These are phyloP conservation scores for Myripristis murdjan DNA, from an alignment of 2,797 vertebrate genomes.

Conservation along the genomic window DNA sequence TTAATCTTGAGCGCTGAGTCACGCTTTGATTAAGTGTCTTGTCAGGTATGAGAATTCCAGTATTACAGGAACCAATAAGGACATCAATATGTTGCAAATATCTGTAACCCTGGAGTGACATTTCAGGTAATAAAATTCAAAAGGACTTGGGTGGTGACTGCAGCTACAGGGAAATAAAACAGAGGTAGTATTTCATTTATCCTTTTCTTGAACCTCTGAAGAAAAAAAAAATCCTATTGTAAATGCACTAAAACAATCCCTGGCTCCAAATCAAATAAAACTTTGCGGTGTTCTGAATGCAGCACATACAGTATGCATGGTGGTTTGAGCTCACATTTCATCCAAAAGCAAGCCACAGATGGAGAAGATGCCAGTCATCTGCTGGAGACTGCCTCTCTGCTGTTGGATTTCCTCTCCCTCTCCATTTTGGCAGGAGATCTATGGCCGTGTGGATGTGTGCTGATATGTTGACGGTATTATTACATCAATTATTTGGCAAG, in stretches of 20 bases:
- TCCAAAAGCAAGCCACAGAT: slow-evolving; percentile 49
- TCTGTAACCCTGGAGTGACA: slow-evolving; percentile 43
- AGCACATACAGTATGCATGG: slow-evolving; percentile 13
- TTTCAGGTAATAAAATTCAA: slow-evolving; percentile 41
- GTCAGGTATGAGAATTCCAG: slow-evolving; percentile 56
- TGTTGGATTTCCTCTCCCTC: slow-evolving; percentile 69
- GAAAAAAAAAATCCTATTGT: not conserved
- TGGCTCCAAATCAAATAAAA: slow-evolving; percentile 29
- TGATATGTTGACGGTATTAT: slow-evolving; percentile 89
- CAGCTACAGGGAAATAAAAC: slow-evolving; percentile 18
- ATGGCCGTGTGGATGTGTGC: slow-evolving; percentile 84
- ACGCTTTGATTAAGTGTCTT: slow-evolving; percentile 75
- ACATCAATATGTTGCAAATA: slow-evolving; percentile 56
- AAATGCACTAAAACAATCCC: slow-evolving; percentile 28
- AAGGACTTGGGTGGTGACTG: not conserved
- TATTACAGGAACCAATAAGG: slow-evolving; percentile 40
- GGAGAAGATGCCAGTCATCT: slow-evolving; percentile 62
- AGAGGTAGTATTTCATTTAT: slow-evolving; percentile 13
- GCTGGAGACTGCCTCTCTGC: slow-evolving; percentile 62
- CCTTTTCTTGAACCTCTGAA: slow-evolving; percentile 37
- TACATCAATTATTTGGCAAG: slow-evolving; percentile 88
- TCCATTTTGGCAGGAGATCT: slow-evolving; percentile 79
- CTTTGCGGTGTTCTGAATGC: slow-evolving; percentile 36
- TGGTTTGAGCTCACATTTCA: slow-evolving; percentile 46
- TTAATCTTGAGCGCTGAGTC: slow-evolving; percentile 73